Percentiles rank a stretch among this genome's conserved stretches.
Evolutionary conservation across 2,113 vertebrate species (phyloP).

Genomic region (Connochaetes taurinus): DNA sequence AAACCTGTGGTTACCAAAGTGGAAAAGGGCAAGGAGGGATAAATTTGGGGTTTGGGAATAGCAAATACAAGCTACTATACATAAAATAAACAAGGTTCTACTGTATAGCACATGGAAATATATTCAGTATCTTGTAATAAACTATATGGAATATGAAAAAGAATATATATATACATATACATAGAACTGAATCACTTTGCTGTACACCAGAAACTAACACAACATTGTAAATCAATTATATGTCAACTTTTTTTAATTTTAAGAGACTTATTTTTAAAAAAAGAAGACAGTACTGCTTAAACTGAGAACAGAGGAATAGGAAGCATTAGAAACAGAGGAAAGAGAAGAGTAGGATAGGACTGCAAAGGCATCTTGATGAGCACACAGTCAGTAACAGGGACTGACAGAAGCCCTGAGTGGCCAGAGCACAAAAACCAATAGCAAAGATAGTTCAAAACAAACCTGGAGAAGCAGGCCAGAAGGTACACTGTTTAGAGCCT

Average conservation of each 20-base stretch:
- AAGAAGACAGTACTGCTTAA: not conserved
- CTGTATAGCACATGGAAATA: not conserved
- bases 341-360: not conserved
- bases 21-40: not conserved
- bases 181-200: not conserved
- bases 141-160: not conserved
- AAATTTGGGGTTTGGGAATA: not conserved
- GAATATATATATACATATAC: not conserved
- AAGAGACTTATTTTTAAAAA: not conserved
- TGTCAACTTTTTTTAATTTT: not conserved
- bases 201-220: not conserved
- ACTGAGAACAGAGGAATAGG: not conserved
- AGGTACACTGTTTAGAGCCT: not conserved
- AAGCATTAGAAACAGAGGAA: not conserved
- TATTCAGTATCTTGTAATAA: not conserved
- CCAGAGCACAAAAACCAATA: not conserved
- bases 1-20: not conserved
- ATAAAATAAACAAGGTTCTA: not conserved
- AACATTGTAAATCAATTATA: not conserved
- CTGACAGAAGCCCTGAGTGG: not conserved
- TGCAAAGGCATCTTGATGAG: not conserved
- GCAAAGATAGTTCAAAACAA: not conserved
- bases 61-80: not conserved
- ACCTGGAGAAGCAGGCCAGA: not conserved
- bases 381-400: not conserved